A percentile compares a stretch with the other conserved stretches of the same genome.
Conservation (phyloP, 2,113 vertebrate species). For the Periophthalmodon schlosseri region DNA sequence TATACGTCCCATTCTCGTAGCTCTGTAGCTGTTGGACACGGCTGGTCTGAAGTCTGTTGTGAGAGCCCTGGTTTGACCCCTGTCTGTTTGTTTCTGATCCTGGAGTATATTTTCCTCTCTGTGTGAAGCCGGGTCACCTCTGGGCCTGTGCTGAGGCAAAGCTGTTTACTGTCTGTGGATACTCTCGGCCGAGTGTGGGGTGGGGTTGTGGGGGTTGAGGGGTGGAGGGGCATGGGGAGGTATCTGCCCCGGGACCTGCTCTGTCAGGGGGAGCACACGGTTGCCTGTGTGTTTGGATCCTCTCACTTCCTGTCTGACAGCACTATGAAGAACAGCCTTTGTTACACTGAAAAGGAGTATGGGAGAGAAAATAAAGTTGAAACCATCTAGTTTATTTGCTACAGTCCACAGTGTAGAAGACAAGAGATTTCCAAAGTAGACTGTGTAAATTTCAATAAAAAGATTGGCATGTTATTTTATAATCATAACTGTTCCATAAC, state of each 20-base stretch:
- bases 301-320: conserved; percentile 8
- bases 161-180: conserved; percentile 39
- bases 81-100: conserved; percentile 39
- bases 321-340: not conserved
- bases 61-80: conserved; percentile 55
- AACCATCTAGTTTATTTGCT: too few species aligned
- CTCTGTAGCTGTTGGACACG: not conserved
- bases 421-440: too few species aligned
- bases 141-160: conserved; percentile 37
- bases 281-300: conserved; percentile 26
- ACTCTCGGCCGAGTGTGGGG: conserved; percentile 16
- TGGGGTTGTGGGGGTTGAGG: conserved; percentile 20
- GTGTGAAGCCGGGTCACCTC: conserved; percentile 42
- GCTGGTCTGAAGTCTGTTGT: conserved; percentile 10
- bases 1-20: not conserved
- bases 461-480: too few species aligned
- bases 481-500: too few species aligned
- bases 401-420: too few species aligned
- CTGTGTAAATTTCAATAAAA: too few species aligned
- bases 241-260: conserved; percentile 26
- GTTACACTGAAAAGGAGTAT: not conserved
- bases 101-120: conserved; percentile 24
- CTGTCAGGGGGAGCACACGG: conserved; percentile 54
- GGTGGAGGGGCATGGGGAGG: conserved; percentile 20
- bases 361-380: not conserved